Conservation (phyloP, 2,888 invertebrate species). For the Clepsis dumicolana region DNA sequence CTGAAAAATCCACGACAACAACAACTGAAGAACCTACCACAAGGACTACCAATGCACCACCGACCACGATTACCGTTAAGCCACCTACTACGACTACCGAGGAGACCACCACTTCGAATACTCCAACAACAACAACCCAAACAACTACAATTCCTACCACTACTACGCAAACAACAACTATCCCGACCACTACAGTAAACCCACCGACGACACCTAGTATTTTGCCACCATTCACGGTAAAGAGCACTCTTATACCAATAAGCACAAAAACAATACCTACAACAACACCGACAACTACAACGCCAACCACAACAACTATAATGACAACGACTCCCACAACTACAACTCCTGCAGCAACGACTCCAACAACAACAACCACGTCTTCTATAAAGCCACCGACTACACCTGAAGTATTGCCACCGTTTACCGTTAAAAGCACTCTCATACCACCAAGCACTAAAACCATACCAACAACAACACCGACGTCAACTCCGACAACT, state of each 20-base stretch:
- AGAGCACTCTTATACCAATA: neutral
- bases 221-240: neutral
- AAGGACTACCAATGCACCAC: neutral
- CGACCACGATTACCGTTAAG: neutral
- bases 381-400: neutral
- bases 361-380: neutral
- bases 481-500: neutral
- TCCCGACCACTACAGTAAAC: neutral
- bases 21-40: neutral
- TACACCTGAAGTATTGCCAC: neutral
- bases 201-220: neutral
- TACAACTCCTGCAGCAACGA: neutral
- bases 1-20: neutral
- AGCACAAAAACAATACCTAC: neutral
- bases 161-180: neutral
- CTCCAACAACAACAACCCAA: neutral
- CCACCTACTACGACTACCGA: neutral
- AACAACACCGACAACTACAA: neutral
- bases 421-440: neutral
- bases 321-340: neutral
- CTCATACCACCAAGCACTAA: neutral
- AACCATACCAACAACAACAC: neutral
- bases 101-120: neutral
- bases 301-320: neutral
- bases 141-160: neutral